Percentiles rank a stretch among this genome's conserved stretches.
phyloP scores from a whole-genome alignment of 2,113 vertebrate species.

The Himantopus leucocephalus region DNA sequence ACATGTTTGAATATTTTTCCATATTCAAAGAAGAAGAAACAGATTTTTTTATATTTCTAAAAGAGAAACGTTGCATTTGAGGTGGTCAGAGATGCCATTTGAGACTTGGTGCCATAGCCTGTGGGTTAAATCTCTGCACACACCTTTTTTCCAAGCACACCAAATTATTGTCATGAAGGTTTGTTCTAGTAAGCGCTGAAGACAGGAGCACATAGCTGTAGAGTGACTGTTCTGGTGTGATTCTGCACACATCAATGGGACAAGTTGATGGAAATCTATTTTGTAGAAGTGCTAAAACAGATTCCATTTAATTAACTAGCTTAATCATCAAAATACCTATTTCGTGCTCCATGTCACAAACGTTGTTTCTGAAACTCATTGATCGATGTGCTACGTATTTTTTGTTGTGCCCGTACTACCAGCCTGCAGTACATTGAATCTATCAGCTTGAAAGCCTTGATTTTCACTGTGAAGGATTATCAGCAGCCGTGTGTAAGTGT shows the following conservation, averaged over 20 bases:
- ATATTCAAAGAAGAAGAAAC: neutral
- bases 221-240: neutral
- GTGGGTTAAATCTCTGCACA: neutral
- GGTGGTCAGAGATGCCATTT: neutral
- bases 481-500: neutral
- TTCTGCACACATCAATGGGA: neutral
- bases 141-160: neutral
- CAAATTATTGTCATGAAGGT: neutral
- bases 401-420: neutral
- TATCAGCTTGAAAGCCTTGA: neutral
- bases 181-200: neutral
- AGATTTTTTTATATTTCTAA: neutral
- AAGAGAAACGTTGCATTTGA: neutral
- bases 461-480: neutral
- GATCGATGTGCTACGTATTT: neutral
- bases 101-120: neutral
- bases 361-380: neutral
- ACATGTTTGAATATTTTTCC: neutral
- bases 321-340: neutral
- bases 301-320: neutral
- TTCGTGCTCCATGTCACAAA: neutral
- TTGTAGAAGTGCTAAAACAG: neutral
- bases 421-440: neutral
- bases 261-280: neutral
- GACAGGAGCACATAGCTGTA: neutral